Percentiles rank a stretch among this genome's conserved stretches.
These are phyloP conservation scores for Gibbula magus DNA, from an alignment of 2,888 invertebrate genomes.

Conservation along the genomic window DNA sequence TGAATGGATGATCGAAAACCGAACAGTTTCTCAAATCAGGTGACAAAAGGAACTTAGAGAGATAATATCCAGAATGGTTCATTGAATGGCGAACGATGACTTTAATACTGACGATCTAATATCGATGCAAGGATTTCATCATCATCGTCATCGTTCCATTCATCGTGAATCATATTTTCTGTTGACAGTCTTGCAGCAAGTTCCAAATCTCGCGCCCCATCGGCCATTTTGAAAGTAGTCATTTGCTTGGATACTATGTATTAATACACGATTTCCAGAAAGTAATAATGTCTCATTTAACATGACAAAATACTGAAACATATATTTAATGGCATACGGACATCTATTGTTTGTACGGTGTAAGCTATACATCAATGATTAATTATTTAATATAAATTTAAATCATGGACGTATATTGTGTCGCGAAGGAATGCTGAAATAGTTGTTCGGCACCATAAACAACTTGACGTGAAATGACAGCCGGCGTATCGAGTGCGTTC, in stretches of 20 bases:
- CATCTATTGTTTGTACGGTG: too few species aligned
- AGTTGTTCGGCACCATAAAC: constrained; percentile 34
- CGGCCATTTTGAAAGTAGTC: constrained; percentile 9
- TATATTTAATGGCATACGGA: too few species aligned
- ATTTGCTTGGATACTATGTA: not conserved
- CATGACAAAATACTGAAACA: not conserved
- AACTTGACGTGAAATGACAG: constrained; percentile 25
- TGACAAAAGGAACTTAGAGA: too few species aligned
- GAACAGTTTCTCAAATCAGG: not conserved
- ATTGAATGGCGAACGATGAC: not conserved
- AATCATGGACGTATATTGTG: not conserved
- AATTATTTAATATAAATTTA: not conserved
- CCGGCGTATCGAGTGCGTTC: not conserved
- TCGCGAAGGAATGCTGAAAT: not conserved
- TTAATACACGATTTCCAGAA: not conserved
- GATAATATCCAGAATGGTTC: too few species aligned
- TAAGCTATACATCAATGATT: too few species aligned
- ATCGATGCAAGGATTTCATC: not conserved
- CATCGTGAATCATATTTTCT: constrained; percentile 23
- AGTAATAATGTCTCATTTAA: not conserved
- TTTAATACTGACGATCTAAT: not conserved
- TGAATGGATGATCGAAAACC: not conserved
- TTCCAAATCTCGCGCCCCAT: not conserved
- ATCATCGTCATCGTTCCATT: constrained; percentile 40
- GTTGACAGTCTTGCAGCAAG: not conserved